Percentiles rank a stretch among this genome's conserved stretches.
These are phyloP conservation scores for Malachius bipustulatus DNA, from an alignment of 2,888 invertebrate genomes.

Conservation along the genomic window DNA sequence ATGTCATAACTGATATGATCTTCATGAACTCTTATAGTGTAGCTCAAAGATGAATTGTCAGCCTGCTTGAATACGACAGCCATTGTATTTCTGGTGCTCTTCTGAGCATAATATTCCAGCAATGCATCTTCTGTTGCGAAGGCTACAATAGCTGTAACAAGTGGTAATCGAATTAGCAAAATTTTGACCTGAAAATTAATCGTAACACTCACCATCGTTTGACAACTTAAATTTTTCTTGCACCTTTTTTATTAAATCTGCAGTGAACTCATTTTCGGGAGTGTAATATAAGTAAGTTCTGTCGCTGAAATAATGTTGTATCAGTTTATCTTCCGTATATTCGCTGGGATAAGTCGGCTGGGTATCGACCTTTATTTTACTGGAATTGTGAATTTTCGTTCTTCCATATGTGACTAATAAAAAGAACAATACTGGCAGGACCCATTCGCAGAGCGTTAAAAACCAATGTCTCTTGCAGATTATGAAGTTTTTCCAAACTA, in stretches of 20 bases:
- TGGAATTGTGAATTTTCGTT: constrained; percentile 28
- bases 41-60: constrained; percentile 24
- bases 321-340: constrained; percentile 18
- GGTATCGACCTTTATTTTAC: constrained; percentile 26
- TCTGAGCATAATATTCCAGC: constrained; percentile 21
- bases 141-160: constrained; percentile 24
- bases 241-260: constrained; percentile 26
- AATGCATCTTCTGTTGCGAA: constrained; percentile 25
- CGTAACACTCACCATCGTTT: constrained; percentile 26
- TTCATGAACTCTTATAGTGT: constrained; percentile 28
- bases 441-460: constrained; percentile 28
- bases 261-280: constrained; percentile 26
- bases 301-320: constrained; percentile 13
- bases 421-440: constrained; percentile 31
- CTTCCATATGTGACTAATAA: constrained; percentile 31
- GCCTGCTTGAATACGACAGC: constrained; percentile 27
- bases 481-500: too few relatives aligned
- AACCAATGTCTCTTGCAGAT: constrained; percentile 32
- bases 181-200: too few relatives aligned
- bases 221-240: constrained; percentile 26
- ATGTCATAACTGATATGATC: constrained; percentile 23
- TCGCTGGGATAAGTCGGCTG: constrained; percentile 24
- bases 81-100: constrained; percentile 21
- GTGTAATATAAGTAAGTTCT: constrained; percentile 24
- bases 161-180: too few relatives aligned